phyloP scores from a whole-genome alignment of 2,113 vertebrate species.

The Eulacestoma nigropectus region DNA sequence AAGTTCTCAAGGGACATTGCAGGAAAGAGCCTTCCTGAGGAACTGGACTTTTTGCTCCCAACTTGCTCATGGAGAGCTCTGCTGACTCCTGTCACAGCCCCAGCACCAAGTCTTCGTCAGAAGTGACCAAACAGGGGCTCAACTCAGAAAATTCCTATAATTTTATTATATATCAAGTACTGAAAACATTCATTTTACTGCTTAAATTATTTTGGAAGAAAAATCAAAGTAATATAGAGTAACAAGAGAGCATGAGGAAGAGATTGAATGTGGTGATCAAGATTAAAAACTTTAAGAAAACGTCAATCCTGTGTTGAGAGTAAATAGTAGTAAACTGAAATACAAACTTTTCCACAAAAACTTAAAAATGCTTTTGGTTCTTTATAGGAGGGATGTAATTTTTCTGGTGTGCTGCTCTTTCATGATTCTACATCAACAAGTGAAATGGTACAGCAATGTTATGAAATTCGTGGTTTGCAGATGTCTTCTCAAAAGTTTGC shows the following conservation, averaged over 20 bases:
- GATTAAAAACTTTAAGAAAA: neutral
- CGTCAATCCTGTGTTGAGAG: neutral
- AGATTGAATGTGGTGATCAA: neutral
- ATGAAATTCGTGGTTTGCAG: neutral
- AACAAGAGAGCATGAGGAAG: neutral
- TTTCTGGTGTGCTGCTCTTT: neutral
- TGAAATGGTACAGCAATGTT: neutral
- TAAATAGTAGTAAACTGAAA: neutral
- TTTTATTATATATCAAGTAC: neutral
- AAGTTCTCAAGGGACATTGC: neutral
- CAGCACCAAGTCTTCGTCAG: neutral
- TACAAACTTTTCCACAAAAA: neutral
- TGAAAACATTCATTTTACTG: neutral
- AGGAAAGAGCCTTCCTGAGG: neutral
- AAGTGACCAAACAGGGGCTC: neutral
- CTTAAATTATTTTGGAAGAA: neutral
- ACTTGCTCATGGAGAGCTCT: neutral
- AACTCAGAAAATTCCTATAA: neutral
- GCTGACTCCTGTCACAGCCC: neutral
- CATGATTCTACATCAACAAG: neutral
- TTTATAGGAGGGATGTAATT: neutral
- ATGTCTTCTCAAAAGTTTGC: neutral
- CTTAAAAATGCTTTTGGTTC: neutral
- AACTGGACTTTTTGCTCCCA: neutral
- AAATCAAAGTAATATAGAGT: neutral